Evolutionary conservation across 2,797 vertebrate species (phyloP).

Genomic region (Atherinosoma microstoma): DNA sequence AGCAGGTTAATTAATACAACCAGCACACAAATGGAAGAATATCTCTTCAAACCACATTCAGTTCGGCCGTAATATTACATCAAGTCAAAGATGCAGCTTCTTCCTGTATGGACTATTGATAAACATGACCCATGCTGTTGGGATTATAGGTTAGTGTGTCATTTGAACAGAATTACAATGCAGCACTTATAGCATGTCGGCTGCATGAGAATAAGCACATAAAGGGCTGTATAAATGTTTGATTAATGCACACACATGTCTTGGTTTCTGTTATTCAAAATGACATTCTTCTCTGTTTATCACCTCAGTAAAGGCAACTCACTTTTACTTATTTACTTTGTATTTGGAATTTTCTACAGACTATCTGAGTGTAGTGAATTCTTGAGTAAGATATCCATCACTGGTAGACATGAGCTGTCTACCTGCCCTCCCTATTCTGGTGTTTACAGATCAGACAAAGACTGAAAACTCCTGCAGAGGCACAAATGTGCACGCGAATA

Average conservation of each 20-base stretch:
- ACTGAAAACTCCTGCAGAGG: slow-evolving; percentile 22
- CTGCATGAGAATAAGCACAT: slow-evolving; percentile 10
- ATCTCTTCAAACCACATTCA: slow-evolving; percentile 35
- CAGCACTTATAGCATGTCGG: background rate
- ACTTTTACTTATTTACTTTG: background rate
- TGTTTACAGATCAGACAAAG: slow-evolving; percentile 56
- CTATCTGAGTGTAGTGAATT: slow-evolving; percentile 1
- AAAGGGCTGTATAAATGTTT: background rate
- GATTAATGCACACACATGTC: background rate
- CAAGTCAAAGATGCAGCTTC: slow-evolving; percentile 4
- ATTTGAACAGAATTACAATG: slow-evolving; percentile 11
- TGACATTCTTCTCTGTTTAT: slow-evolving; percentile 12
- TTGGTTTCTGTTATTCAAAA: slow-evolving; percentile 15
- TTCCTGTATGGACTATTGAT: background rate
- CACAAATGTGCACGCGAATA: slow-evolving; percentile 26
- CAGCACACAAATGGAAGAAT: slow-evolving; percentile 40
- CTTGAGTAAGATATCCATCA: slow-evolving; percentile 28
- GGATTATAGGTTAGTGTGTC: slow-evolving; percentile 18
- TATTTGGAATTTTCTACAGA: background rate
- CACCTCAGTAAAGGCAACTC: slow-evolving; percentile 4
- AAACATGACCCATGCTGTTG: slow-evolving; percentile 15
- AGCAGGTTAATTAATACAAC: slow-evolving; percentile 64
- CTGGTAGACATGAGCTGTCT: slow-evolving; percentile 21
- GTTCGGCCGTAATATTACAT: slow-evolving; percentile 22
- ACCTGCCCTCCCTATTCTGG: slow-evolving; percentile 26